phyloP scores from a whole-genome alignment of 1,140 invertebrate species.

The Trichoplusia ni region DNA sequence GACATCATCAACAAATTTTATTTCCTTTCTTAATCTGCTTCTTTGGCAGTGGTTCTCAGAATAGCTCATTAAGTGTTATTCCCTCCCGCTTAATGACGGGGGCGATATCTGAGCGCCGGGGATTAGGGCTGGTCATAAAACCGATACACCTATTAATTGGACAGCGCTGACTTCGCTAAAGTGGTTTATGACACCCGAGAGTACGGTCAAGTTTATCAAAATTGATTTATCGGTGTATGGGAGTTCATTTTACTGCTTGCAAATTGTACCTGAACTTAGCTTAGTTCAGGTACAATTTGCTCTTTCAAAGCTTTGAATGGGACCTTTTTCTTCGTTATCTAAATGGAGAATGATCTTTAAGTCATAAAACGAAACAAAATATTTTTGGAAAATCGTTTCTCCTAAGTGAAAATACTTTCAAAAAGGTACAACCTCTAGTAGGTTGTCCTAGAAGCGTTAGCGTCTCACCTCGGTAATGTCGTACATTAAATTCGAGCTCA shows the following conservation, averaged over 20 bases:
- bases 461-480: constrained; percentile 15
- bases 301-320: too few relatives aligned
- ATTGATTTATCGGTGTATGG: too few relatives aligned
- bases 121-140: constrained; percentile 31
- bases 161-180: constrained; percentile 11
- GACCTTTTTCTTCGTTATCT: too few relatives aligned
- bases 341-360: too few relatives aligned
- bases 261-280: too few relatives aligned
- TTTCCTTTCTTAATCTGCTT: constrained; percentile 8
- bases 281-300: too few relatives aligned
- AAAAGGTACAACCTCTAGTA: background rate
- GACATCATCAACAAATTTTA: constrained; percentile 9
- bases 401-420: background rate
- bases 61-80: constrained; percentile 1
- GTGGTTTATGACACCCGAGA: background rate
- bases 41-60: constrained; percentile 5
- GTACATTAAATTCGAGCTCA: constrained; percentile 24
- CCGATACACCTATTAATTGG: constrained; percentile 33
- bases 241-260: too few relatives aligned
- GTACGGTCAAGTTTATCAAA: background rate
- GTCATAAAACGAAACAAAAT: too few relatives aligned
- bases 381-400: too few relatives aligned
- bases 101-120: constrained; percentile 7
- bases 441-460: constrained; percentile 16
- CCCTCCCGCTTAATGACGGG: constrained; percentile 15